phyloP scores from a whole-genome alignment of 2,797 vertebrate genomes.

The Protosalanx chinensis region DNA sequence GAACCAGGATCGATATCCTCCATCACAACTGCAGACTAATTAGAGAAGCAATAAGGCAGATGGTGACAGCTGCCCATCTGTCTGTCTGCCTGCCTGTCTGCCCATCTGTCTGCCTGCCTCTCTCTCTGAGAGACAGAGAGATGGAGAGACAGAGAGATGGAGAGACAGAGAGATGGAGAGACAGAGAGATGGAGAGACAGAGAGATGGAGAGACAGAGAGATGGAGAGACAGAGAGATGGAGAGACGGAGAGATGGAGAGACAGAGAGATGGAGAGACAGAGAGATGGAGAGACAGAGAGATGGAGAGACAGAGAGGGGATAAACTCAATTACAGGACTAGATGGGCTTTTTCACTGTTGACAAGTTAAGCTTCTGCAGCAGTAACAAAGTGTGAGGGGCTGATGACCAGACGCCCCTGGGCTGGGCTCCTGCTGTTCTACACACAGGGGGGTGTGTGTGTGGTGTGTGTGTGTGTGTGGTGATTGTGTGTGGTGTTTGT shows the following conservation, averaged over 20 bases:
- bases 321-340: slow-evolving; percentile 31
- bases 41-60: slow-evolving; percentile 42
- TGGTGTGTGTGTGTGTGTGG: no score
- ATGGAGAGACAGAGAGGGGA: neutral
- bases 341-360: slow-evolving; percentile 26
- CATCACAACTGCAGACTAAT: slow-evolving; percentile 34
- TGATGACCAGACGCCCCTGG: neutral
- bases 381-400: slow-evolving; percentile 14
- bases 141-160: no score
- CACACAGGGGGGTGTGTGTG: no score
- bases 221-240: no score
- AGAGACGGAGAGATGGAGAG: no score
- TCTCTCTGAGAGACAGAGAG: no score
- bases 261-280: no score
- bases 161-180: no score
- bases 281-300: neutral
- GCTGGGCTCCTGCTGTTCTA: neutral
- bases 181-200: no score
- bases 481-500: neutral
- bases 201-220: no score
- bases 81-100: neutral
- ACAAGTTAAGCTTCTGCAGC: slow-evolving; percentile 38
- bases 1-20: slow-evolving; percentile 51
- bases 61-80: neutral
- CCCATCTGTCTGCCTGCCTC: neutral